These are phyloP conservation scores for Lophius piscatorius DNA, from an alignment of 2,113 vertebrate species.

Conservation along the genomic window DNA sequence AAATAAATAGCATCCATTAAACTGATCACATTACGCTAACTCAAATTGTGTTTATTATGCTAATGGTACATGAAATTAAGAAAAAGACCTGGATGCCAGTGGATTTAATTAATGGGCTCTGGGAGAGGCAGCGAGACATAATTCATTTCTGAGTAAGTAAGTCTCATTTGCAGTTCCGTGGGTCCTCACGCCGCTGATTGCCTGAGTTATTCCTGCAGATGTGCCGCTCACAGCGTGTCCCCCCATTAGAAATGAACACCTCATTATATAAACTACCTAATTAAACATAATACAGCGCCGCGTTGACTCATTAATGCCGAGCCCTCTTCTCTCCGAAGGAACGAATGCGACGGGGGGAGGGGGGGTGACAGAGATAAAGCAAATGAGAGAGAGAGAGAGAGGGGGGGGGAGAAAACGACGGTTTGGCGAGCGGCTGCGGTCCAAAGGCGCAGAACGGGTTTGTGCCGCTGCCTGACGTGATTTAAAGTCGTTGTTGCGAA, in stretches of 20 bases:
- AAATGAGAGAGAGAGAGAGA: constrained; percentile 56
- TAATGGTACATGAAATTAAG: constrained; percentile 99
- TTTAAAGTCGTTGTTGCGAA: constrained; percentile 45
- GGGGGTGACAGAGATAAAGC: constrained; percentile 37
- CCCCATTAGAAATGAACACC: constrained; percentile 99
- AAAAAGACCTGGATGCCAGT: constrained; percentile 99
- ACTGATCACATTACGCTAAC: constrained; percentile 98
- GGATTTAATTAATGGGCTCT: constrained; percentile 99
- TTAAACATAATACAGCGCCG: constrained; percentile 98
- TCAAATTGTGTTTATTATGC: constrained; percentile 99
- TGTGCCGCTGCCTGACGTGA: constrained; percentile 29
- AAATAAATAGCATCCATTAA: constrained; percentile 99
- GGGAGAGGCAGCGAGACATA: constrained; percentile 96
- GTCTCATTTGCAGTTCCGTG: constrained; percentile 98
- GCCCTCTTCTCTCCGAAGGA: constrained; percentile 84
- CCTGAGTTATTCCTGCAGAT: constrained; percentile 99
- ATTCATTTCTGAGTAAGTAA: constrained; percentile 99
- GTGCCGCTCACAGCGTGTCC: constrained; percentile 97
- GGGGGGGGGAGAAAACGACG: constrained; percentile 45
- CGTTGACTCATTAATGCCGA: constrained; percentile 97
- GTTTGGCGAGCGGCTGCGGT: constrained; percentile 21
- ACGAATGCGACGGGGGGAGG: constrained; percentile 44
- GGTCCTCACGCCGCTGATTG: constrained; percentile 97
- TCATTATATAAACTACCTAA: constrained; percentile 99
- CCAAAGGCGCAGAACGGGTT: constrained; percentile 7